These are phyloP conservation scores for Cuculus canorus DNA, from an alignment of 2,797 vertebrate genomes.

Conservation along the genomic window DNA sequence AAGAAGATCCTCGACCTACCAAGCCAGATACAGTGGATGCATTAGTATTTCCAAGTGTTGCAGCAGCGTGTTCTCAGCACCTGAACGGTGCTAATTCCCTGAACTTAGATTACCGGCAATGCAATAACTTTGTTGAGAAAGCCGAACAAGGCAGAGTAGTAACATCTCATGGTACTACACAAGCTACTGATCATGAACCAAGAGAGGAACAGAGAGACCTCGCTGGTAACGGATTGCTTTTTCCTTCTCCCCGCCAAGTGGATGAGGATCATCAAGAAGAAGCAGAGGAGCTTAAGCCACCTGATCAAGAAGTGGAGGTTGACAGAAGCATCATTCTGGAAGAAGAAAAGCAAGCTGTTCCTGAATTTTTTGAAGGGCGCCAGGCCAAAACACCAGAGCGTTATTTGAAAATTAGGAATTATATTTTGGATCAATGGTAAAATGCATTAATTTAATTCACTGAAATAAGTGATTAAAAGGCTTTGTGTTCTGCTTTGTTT, in stretches of 20 bases:
- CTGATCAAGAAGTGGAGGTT: constrained; percentile 90
- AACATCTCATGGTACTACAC: not conserved
- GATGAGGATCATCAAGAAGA: constrained; percentile 78
- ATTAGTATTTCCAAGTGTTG: not conserved
- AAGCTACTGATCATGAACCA: not conserved
- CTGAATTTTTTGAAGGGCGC: constrained; percentile 97
- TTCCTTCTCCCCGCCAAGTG: constrained; percentile 62
- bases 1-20: constrained; percentile 1
- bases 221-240: constrained; percentile 40
- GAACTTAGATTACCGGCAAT: constrained; percentile 16
- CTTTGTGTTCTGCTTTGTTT: not conserved
- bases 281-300: constrained; percentile 87
- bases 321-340: constrained; percentile 86
- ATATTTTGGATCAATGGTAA: constrained; percentile 97
- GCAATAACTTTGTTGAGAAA: constrained; percentile 2
- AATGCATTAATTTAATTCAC: not conserved
- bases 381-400: constrained; percentile 95
- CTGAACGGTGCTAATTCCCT: constrained; percentile 19
- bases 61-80: constrained; percentile 18
- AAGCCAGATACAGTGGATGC: not conserved
- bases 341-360: constrained; percentile 96
- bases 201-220: constrained; percentile 35
- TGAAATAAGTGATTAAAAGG: not conserved
- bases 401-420: constrained; percentile 97
- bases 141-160: not conserved